Evolutionary conservation across 1,140 invertebrate species (phyloP), one percentile per base, ranked within the genome.

Genomic region (Panulirus ornatus): DNA sequence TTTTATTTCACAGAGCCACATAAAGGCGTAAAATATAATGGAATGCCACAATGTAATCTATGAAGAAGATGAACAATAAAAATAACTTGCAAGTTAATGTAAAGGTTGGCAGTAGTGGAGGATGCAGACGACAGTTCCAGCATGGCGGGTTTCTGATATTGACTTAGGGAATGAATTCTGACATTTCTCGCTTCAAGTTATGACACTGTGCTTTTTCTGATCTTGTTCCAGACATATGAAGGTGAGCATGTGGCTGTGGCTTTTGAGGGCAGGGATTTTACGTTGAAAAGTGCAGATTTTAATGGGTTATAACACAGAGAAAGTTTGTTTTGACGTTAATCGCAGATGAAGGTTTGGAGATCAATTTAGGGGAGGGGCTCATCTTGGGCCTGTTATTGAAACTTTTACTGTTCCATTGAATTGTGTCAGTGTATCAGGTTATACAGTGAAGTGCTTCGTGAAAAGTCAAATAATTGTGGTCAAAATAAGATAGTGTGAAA

Each of bases 161-260:
- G 84, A 87, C 84, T 42, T 38, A 11, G 34, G 44, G 73, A n/a
- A 75, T 87, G 83, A 54, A 42, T 78, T 40, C 51, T 38, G 66
- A 76, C 73, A 47, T 78, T 73, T 78, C 75, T 40, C 40, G 84
- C 84, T 66, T 44, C 84, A 78, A 78, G 54, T 87, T 87, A 87
- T 87, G 84, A 87, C 84, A 87, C 75, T 78, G 30, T 87, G 73
- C 73, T 87, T 51, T n/a, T 63, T 36, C 73, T 87, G 73, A 78
- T 58, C 38, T 42, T n/a, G 19, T 54, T 51, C 8, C 47, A 66
- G 34, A 47, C 75, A 30, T 78, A 87, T 78, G 75, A 58, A 87
- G 84, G 84, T 87, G 44, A 78, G 84, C 1, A 2, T n/a, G 75
- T 0, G 0, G 14, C n/a, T 40, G 11, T n/a, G 27, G 36, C 36